phyloP scores from a whole-genome alignment of 2,888 invertebrate species.

The Sialis lutaria region DNA sequence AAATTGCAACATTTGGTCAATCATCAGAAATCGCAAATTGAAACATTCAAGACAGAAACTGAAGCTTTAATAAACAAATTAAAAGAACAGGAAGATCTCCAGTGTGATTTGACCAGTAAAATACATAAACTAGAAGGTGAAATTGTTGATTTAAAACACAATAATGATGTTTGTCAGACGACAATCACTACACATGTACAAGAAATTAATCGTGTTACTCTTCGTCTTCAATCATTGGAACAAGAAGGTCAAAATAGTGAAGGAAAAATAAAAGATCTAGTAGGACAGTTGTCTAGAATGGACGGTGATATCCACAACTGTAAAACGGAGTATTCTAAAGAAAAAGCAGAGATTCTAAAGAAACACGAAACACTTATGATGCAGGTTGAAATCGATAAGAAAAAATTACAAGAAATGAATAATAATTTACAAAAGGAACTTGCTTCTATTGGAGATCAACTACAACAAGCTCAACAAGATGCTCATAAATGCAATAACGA shows the following conservation, averaged over 20 bases:
- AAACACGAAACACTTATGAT: too few relatives aligned
- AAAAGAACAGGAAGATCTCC: slow-evolving; percentile 28
- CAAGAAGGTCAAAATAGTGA: not conserved
- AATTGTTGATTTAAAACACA: slow-evolving; percentile 37
- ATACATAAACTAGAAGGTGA: slow-evolving; percentile 32
- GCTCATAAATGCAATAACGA: too few relatives aligned
- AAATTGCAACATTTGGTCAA: slow-evolving; percentile 15
- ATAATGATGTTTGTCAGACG: slow-evolving; percentile 12
- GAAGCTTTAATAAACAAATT: slow-evolving; percentile 21
- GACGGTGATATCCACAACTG: too few relatives aligned
- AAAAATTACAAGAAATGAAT: too few relatives aligned
- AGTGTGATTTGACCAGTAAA: slow-evolving; percentile 24
- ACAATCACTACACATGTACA: not conserved
- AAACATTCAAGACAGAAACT: slow-evolving; percentile 7
- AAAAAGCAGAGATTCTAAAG: too few relatives aligned
- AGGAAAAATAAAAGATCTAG: not conserved
- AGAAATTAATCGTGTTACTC: not conserved
- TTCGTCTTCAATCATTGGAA: not conserved
- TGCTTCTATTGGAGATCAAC: too few relatives aligned
- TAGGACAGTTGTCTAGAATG: not conserved
- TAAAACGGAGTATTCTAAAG: too few relatives aligned
- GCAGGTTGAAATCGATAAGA: too few relatives aligned
- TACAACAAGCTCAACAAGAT: too few relatives aligned
- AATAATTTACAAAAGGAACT: too few relatives aligned
- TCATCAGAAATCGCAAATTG: slow-evolving; percentile 12